phyloP scores from a whole-genome alignment of 2,888 invertebrate species.

The Dermolepida albohirtum region DNA sequence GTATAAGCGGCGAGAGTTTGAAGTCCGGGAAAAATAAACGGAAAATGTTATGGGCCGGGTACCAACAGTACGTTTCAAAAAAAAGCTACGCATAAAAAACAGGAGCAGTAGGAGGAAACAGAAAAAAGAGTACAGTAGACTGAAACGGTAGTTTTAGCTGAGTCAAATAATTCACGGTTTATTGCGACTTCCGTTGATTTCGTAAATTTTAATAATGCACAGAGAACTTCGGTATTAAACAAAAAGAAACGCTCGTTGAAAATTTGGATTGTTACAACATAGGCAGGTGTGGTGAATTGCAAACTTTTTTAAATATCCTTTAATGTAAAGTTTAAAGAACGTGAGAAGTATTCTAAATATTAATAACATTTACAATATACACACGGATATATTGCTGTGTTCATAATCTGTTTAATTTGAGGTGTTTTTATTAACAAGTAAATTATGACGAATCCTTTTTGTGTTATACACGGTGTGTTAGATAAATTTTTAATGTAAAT shows the following conservation, averaged over 20 bases:
- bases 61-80: slow-evolving; percentile 16
- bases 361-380: no score
- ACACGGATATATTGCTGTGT: no score
- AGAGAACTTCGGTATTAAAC: slow-evolving; percentile 23
- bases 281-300: slow-evolving; percentile 9
- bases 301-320: neutral
- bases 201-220: slow-evolving; percentile 31
- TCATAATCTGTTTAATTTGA: no score
- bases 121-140: slow-evolving; percentile 5
- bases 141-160: slow-evolving; percentile 21
- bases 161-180: slow-evolving; percentile 34
- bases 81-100: neutral
- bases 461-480: no score
- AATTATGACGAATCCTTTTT: no score
- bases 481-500: no score
- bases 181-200: slow-evolving; percentile 34
- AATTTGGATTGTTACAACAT: slow-evolving; percentile 1
- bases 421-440: no score
- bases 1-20: slow-evolving; percentile 14
- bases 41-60: slow-evolving; percentile 13
- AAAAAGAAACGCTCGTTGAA: slow-evolving; percentile 12
- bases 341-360: no score
- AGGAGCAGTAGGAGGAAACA: slow-evolving; percentile 10
- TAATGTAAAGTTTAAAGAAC: neutral
- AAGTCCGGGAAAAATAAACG: slow-evolving; percentile 34